Base-by-base conservation (phyloP, 2,888 invertebrate genomes). In the Drosophila nigritarsus region DNA sequence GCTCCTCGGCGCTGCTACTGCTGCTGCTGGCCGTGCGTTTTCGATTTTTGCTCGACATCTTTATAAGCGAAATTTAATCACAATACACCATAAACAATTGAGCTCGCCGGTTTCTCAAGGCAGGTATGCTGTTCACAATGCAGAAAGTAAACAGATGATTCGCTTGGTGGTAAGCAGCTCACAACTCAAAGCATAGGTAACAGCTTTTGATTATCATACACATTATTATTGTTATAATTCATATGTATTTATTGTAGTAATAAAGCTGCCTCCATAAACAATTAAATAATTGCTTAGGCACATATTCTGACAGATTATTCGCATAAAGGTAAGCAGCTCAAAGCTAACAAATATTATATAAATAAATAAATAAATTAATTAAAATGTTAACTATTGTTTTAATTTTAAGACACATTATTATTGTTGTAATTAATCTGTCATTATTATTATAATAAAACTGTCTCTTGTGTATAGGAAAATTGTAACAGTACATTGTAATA, bases 1-100 rank as follows among this genome's bases (percentile, higher is more conserved):
- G 91, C 69, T 92, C 92, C 34, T 91, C 92, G 7, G 89, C 91
- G 54, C 92, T 92, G 34, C 88, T 87, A 24, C 88, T 87, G 38
- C 87, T 83, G 40, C 79, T 87, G 59, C 63, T 74, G 1, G 84
- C 83, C 15, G 78, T 79, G 3, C 91, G 81, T 65, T 89, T 91
- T 1, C 91, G 83, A 60, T 80, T 81, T 72, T 81, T 91, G 56
- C 73, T 72, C 15, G 90, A 91, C 92, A 92, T 85, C 60, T 64
- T 69, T 56, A 1, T 20, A 2, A 42, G 48, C 4, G 20, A 20
- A 48, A 15, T 29, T 32, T 1, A 51, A 58, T 34, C 20, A 11
- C 27, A 70, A 53, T 20, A 24, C 34, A 34, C 32, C 50, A 48
- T 24, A 76, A 71, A 60, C 56, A 71, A 58, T 1, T 27, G 9